A percentile compares a stretch with the other conserved stretches of the same genome.
Evolutionary conservation across 2,113 vertebrate genomes (phyloP).

Genomic region (Callorhinus ursinus): DNA sequence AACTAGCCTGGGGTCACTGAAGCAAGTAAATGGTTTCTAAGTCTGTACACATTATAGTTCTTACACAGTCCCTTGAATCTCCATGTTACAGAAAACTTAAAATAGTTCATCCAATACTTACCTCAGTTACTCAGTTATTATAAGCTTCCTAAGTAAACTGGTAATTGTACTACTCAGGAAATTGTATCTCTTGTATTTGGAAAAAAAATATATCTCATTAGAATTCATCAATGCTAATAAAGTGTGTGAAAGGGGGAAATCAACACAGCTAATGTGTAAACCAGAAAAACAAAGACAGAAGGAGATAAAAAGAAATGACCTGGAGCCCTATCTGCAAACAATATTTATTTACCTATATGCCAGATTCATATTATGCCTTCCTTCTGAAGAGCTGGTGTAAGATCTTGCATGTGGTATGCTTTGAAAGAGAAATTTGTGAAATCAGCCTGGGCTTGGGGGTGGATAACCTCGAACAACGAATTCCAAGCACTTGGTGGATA

Average conservation of each 20-base stretch:
- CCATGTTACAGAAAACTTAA: neutral
- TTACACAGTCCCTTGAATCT: neutral
- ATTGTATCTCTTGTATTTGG: neutral
- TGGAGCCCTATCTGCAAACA: neutral
- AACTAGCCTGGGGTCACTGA: neutral
- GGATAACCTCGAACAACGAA: neutral
- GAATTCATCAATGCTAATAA: neutral
- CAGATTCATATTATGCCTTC: neutral
- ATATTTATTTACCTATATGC: conserved; percentile 28
- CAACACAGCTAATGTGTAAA: neutral
- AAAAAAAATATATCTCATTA: neutral
- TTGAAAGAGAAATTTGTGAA: neutral
- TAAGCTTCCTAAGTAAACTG: neutral
- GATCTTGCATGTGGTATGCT: neutral
- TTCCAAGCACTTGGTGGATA: neutral
- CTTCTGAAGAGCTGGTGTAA: conserved; percentile 9
- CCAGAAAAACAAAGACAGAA: conserved; percentile 4
- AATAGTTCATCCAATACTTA: neutral
- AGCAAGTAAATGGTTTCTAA: neutral
- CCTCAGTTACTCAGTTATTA: neutral
- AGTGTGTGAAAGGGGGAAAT: neutral
- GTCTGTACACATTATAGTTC: neutral
- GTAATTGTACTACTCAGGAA: neutral
- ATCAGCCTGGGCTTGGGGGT: neutral
- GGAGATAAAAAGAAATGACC: conserved; percentile 34